These are phyloP conservation scores for Schizopygopsis malacanthus DNA, from an alignment of 2,797 vertebrate genomes.

Conservation along the genomic window DNA sequence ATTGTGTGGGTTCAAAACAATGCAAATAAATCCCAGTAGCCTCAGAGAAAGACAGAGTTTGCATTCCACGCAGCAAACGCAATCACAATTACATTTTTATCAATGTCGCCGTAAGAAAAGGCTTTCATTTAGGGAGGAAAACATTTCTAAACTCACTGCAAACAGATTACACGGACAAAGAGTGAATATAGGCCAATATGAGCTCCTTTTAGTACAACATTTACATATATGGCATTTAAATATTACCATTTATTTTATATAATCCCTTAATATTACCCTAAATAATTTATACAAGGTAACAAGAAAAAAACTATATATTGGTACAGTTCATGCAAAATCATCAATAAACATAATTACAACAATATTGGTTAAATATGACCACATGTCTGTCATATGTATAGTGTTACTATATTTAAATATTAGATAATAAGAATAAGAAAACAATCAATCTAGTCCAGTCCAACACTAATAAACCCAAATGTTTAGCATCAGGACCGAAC, in stretches of 20 bases:
- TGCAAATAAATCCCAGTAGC: conserved; percentile 54
- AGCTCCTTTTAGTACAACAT: neutral
- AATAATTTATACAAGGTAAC: neutral
- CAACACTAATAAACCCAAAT: neutral
- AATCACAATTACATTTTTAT: conserved; percentile 69
- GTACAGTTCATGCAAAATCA: neutral
- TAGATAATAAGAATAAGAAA: neutral
- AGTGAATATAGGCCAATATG: neutral
- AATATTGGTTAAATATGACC: neutral
- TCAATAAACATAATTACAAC: neutral
- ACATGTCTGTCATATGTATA: neutral
- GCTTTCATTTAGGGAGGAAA: conserved; percentile 67
- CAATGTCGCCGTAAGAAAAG: conserved; percentile 57
- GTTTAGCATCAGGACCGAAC: neutral
- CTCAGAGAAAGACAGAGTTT: conserved; percentile 61
- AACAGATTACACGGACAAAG: conserved; percentile 19
- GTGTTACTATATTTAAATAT: neutral
- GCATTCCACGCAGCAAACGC: conserved; percentile 56
- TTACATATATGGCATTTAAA: neutral
- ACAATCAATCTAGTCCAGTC: neutral
- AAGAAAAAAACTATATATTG: accelerated
- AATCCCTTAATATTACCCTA: neutral
- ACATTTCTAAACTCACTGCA: conserved; percentile 58
- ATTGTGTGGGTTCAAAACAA: conserved; percentile 68
- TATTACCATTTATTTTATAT: neutral